phyloP scores from a whole-genome alignment of 1,140 invertebrate species.

The Neuroterus valhalla region DNA sequence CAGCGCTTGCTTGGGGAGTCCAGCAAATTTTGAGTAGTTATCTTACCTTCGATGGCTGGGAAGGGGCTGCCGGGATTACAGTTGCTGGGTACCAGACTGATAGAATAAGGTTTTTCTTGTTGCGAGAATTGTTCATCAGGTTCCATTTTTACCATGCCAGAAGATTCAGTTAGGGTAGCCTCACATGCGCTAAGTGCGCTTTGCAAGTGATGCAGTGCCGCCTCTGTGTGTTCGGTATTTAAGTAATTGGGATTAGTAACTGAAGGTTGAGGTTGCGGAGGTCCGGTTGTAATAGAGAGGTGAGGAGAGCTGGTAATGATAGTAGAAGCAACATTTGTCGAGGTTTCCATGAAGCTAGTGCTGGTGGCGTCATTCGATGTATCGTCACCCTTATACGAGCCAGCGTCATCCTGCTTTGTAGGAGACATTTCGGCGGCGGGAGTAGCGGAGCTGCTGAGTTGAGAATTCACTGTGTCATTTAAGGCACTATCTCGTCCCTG shows the following conservation, averaged over 20 bases:
- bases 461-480: constrained; percentile 51
- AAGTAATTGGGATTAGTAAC: constrained; percentile 62
- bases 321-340: constrained; percentile 51
- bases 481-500: constrained; percentile 64
- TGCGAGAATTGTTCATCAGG: constrained; percentile 71
- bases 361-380: constrained; percentile 59
- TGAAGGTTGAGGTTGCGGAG: constrained; percentile 43
- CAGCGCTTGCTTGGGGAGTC: too few species aligned
- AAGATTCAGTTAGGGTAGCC: constrained; percentile 70
- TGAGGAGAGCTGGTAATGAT: constrained; percentile 54
- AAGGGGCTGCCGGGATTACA: constrained; percentile 71
- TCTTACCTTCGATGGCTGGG: constrained; percentile 72
- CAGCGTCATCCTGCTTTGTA: constrained; percentile 36
- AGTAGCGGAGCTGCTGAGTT: constrained; percentile 28
- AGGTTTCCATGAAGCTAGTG: constrained; percentile 60
- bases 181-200: constrained; percentile 72
- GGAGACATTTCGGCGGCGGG: constrained; percentile 38
- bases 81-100: constrained; percentile 71
- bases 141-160: constrained; percentile 73
- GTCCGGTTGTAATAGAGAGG: constrained; percentile 46
- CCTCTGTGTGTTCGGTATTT: constrained; percentile 72
- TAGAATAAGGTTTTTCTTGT: constrained; percentile 70
- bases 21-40: too few species aligned
- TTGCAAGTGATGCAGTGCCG: constrained; percentile 71
- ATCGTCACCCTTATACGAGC: constrained; percentile 61